Evolutionary conservation across 64 coral and sea anemone species (phyloP).

Genomic region (Dendrophyllia cribrosa): DNA sequence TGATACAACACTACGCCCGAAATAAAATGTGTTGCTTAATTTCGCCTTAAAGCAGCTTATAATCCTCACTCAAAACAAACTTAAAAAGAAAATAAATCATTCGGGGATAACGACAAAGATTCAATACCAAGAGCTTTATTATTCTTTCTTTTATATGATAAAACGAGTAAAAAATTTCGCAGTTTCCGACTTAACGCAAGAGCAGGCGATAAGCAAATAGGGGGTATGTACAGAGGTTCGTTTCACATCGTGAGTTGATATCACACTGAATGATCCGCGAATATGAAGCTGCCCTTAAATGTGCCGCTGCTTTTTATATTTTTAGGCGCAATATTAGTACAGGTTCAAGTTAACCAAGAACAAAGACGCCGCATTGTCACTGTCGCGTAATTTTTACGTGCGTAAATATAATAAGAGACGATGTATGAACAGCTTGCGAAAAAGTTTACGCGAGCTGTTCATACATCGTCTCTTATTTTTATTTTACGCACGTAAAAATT

Average conservation of each 20-base stretch:
- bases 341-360: no score
- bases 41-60: not conserved
- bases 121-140: no score
- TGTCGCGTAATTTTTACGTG: no score
- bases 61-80: not conserved
- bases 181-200: not conserved
- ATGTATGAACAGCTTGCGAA: no score
- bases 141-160: no score
- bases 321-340: not conserved
- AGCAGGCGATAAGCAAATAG: not conserved
- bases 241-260: constrained; percentile 9
- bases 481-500: no score
- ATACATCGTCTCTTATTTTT: no score
- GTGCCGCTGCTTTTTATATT: not conserved
- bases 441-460: no score
- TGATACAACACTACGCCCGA: not conserved
- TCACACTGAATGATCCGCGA: constrained; percentile 14
- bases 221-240: not conserved
- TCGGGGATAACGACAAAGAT: no score
- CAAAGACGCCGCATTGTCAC: no score
- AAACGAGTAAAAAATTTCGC: not conserved
- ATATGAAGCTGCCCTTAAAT: constrained; percentile 3
- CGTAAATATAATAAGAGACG: no score
- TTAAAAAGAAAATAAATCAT: not conserved
- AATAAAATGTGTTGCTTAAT: not conserved